Evolutionary conservation across 2,888 invertebrate genomes (phyloP).

Genomic region (Cantharis lateralis): DNA sequence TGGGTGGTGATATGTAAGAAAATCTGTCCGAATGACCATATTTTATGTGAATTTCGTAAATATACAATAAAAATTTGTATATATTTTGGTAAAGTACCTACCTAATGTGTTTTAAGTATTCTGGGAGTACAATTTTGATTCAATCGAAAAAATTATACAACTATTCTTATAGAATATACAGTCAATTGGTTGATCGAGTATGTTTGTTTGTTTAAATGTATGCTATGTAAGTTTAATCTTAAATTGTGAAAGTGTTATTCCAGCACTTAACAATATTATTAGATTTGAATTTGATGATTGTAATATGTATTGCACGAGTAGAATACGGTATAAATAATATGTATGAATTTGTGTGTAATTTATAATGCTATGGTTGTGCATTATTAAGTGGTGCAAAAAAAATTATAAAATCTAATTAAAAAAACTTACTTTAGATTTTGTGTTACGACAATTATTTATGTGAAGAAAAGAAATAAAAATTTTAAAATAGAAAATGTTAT

Average conservation of each 20-base stretch:
- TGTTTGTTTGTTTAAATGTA: slow-evolving; percentile 32
- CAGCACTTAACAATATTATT: slow-evolving; percentile 4
- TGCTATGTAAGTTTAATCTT: slow-evolving; percentile 32
- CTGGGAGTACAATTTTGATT: slow-evolving; percentile 40
- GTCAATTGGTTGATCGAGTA: slow-evolving; percentile 44
- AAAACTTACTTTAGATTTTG: slow-evolving; percentile 35
- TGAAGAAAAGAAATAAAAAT: slow-evolving; percentile 45
- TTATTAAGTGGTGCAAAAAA: slow-evolving; percentile 30
- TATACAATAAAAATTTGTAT: slow-evolving; percentile 25
- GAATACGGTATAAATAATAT: slow-evolving; percentile 27
- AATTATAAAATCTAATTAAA: slow-evolving; percentile 35
- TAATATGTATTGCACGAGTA: slow-evolving; percentile 31
- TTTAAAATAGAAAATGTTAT: slow-evolving; percentile 43
- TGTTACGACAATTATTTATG: slow-evolving; percentile 39
- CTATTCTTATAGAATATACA: slow-evolving; percentile 50
- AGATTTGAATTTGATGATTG: slow-evolving; percentile 18
- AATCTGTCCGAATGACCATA: slow-evolving; percentile 4
- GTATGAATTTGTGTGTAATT: slow-evolving; percentile 35
- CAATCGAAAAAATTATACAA: slow-evolving; percentile 40
- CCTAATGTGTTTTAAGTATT: slow-evolving; percentile 32
- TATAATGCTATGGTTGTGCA: slow-evolving; percentile 37
- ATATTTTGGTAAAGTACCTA: slow-evolving; percentile 32
- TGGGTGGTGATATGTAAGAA: neutral
- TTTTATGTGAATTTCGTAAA: neutral
- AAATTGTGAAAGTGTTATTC: slow-evolving; percentile 14